phyloP scores from a whole-genome alignment of 2,888 invertebrate genomes.

The Pegoplata infirma region DNA sequence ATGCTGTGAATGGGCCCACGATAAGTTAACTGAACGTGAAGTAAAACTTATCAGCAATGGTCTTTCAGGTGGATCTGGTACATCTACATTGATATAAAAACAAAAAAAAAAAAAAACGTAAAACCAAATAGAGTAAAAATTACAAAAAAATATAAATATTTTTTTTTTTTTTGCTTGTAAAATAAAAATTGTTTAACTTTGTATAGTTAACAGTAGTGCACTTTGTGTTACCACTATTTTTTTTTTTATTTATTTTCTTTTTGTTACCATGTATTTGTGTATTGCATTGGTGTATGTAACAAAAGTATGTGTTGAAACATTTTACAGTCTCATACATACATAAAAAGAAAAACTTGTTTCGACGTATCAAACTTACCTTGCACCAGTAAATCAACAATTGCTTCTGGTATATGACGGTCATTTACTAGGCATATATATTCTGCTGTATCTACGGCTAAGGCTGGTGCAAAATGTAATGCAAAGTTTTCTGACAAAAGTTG shows the following conservation, averaged over 20 bases:
- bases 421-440: constrained; percentile 85
- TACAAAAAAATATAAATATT: not conserved
- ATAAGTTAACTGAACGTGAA: constrained; percentile 85
- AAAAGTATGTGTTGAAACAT: constrained; percentile 12
- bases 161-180: not conserved
- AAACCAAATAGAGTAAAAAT: too few relatives aligned
- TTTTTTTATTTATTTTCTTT: constrained; percentile 8
- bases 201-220: constrained; percentile 5
- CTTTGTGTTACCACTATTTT: not conserved
- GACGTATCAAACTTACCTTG: constrained; percentile 84
- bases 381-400: constrained; percentile 82
- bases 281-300: not conserved
- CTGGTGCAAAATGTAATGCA: constrained; percentile 82
- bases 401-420: constrained; percentile 83
- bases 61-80: constrained; percentile 85
- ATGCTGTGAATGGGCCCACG: constrained; percentile 86
- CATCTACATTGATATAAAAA: constrained; percentile 78
- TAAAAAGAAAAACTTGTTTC: too few relatives aligned
- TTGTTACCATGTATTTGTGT: not conserved
- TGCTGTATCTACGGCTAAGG: constrained; percentile 82
- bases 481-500: constrained; percentile 82
- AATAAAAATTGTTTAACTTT: constrained; percentile 19
- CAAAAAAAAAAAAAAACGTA: constrained; percentile 4
- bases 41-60: constrained; percentile 86
- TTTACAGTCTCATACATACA: not conserved